These are phyloP conservation scores for Cataglyphis livida DNA, from an alignment of 2,888 invertebrate genomes.

Conservation along the genomic window DNA sequence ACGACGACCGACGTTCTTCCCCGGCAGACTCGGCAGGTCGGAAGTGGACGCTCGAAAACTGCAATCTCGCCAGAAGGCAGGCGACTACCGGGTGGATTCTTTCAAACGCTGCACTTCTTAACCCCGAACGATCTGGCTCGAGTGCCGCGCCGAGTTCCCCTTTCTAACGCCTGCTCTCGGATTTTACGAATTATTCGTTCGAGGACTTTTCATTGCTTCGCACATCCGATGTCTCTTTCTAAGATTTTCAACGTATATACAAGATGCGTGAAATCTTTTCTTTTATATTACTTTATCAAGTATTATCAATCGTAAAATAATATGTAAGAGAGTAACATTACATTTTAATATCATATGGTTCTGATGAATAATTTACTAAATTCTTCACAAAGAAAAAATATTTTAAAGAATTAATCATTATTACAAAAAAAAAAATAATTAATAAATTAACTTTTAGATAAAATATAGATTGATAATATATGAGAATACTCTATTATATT, in stretches of 20 bases:
- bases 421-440: background rate
- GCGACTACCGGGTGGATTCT: conserved; percentile 77
- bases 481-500: background rate
- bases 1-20: conserved; percentile 79
- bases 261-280: background rate
- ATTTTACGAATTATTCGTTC: conserved; percentile 39
- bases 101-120: conserved; percentile 73
- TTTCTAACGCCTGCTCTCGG: conserved; percentile 47
- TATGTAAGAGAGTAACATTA: background rate
- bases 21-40: conserved; percentile 73
- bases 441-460: background rate
- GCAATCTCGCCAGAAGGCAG: conserved; percentile 70
- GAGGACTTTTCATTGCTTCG: background rate
- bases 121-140: conserved; percentile 50
- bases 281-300: background rate
- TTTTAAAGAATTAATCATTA: background rate
- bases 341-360: background rate
- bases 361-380: background rate
- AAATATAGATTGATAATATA: background rate
- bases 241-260: background rate
- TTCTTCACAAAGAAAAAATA: background rate
- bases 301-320: background rate
- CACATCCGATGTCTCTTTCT: background rate
- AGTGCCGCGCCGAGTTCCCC: conserved; percentile 47
- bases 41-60: conserved; percentile 82